Percentiles rank a stretch among this genome's conserved stretches.
Conservation (phyloP, 2,113 vertebrate species). For the Catharus minimus region DNA sequence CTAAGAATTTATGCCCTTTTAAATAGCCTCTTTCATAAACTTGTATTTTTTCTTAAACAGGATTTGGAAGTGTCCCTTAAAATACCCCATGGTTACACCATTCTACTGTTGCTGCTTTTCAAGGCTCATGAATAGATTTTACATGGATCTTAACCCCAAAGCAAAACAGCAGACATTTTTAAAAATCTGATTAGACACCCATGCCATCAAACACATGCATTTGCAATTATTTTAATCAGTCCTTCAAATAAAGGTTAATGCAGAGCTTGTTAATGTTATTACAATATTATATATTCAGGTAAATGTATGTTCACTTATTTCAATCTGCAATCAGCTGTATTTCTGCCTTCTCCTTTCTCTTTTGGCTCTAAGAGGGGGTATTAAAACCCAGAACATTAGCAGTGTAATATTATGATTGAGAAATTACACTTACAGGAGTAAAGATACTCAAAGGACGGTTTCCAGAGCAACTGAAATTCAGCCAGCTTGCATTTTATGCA, state of each 20-base stretch:
- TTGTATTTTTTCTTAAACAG: neutral
- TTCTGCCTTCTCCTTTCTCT: neutral
- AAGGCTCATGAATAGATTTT: neutral
- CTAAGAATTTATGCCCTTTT: neutral
- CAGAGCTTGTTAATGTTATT: neutral
- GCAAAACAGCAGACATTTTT: neutral
- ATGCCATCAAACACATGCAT: neutral
- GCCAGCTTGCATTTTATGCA: neutral
- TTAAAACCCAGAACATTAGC: neutral
- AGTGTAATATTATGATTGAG: conserved; percentile 22
- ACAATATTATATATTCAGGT: neutral
- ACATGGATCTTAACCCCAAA: neutral
- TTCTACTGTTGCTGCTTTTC: neutral
- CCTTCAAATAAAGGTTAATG: neutral
- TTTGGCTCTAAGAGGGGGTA: neutral
- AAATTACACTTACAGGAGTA: neutral
- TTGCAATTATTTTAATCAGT: conserved; percentile 28
- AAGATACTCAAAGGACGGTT: conserved; percentile 5
- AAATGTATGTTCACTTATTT: neutral
- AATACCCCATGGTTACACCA: neutral
- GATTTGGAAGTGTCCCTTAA: neutral
- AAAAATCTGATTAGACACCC: neutral
- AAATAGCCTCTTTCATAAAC: neutral
- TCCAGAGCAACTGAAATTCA: neutral
- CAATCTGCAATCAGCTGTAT: neutral